phyloP scores from a whole-genome alignment of 2,888 invertebrate genomes.

The Tolmerus cingulatus region DNA sequence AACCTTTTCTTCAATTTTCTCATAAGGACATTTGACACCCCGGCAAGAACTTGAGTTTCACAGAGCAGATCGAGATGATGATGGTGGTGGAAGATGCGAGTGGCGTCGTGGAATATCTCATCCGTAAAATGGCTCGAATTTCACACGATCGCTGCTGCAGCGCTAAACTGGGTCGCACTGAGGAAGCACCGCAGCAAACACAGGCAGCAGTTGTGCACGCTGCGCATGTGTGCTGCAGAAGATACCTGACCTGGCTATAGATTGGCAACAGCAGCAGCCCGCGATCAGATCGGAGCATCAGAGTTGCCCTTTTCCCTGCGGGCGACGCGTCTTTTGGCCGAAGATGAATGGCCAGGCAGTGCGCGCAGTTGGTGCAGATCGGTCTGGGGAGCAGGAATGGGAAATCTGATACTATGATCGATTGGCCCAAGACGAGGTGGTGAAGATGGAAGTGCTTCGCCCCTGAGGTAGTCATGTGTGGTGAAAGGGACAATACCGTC shows the following conservation, averaged over 20 bases:
- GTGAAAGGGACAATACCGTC: not conserved
- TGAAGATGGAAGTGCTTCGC: not conserved
- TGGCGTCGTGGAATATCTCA: not conserved
- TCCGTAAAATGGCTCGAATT: slow-evolving; percentile 26
- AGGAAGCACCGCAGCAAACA: not conserved
- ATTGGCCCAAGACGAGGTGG: not conserved
- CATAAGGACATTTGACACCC: slow-evolving; percentile 36
- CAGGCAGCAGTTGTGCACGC: not conserved
- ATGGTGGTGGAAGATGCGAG: not conserved
- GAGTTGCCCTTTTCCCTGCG: not conserved
- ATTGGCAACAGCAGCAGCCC: slow-evolving; percentile 24
- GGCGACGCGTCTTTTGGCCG: not conserved
- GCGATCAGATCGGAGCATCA: not conserved
- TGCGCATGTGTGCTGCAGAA: not conserved
- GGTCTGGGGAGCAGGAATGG: not conserved
- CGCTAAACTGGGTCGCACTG: slow-evolving; percentile 27
- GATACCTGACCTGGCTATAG: slow-evolving; percentile 36
- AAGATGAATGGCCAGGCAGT: slow-evolving; percentile 7
- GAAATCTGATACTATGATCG: slow-evolving; percentile 22
- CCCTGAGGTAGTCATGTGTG: not conserved
- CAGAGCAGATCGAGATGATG: not conserved
- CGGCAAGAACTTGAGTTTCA: slow-evolving; percentile 29
- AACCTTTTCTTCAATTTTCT: slow-evolving; percentile 29
- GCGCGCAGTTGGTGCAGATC: slow-evolving; percentile 16
- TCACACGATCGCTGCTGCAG: slow-evolving; percentile 28